Evolutionary conservation across 2,797 vertebrate species (phyloP).

Genomic region (Nothura maculosa): DNA sequence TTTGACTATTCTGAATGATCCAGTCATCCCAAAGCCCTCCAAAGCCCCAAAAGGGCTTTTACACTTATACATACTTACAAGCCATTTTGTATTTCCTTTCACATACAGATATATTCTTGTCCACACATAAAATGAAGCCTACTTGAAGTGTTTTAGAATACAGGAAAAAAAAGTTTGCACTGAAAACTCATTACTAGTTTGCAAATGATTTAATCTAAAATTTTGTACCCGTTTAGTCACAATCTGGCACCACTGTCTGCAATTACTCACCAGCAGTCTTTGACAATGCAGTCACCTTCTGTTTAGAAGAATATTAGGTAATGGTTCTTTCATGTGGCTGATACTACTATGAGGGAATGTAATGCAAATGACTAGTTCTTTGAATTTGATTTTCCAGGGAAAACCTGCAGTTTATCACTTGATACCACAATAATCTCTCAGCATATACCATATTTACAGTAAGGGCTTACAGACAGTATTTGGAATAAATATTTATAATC

Average conservation of each 20-base stretch:
- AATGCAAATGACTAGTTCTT: constrained; percentile 78
- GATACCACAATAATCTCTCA: constrained; percentile 66
- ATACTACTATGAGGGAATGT: constrained; percentile 68
- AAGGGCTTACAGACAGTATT: constrained; percentile 78
- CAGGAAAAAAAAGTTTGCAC: constrained; percentile 45
- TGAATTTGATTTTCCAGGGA: constrained; percentile 82
- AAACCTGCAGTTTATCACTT: constrained; percentile 82
- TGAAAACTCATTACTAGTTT: constrained; percentile 77
- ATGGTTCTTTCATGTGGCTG: constrained; percentile 80
- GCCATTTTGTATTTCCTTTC: not conserved
- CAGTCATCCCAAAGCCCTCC: not conserved
- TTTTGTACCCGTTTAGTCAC: constrained; percentile 75
- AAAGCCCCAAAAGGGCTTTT: not conserved
- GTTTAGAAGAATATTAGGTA: constrained; percentile 74
- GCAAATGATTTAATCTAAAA: constrained; percentile 76
- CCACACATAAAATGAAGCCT: not conserved
- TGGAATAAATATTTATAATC: constrained; percentile 84
- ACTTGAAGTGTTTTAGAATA: constrained; percentile 43
- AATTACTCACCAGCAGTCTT: constrained; percentile 76
- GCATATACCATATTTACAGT: constrained; percentile 67
- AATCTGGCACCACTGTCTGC: constrained; percentile 65
- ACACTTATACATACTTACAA: not conserved
- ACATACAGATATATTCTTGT: not conserved
- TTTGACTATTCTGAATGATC: not conserved
- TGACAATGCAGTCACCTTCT: constrained; percentile 80